Evolutionary conservation across 2,113 vertebrate species (phyloP).

Genomic region (Vidua chalybeata): DNA sequence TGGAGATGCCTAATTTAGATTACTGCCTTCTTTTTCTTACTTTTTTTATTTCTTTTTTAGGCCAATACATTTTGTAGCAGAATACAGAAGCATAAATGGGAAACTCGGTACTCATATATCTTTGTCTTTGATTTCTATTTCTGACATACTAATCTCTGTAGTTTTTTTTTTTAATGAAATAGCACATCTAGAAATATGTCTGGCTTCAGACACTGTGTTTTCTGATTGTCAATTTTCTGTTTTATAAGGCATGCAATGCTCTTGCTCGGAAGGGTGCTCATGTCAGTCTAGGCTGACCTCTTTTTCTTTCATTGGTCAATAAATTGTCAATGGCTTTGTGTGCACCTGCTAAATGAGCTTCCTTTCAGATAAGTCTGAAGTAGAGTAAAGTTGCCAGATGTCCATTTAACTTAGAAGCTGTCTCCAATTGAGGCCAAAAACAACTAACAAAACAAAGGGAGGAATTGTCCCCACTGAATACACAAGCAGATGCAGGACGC

Average conservation of each 20-base stretch:
- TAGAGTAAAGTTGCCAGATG: constrained; percentile 22
- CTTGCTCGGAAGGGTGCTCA: neutral
- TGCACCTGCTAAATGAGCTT: constrained; percentile 45
- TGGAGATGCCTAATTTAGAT: neutral
- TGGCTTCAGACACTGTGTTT: neutral
- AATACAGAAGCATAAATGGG: constrained; percentile 9
- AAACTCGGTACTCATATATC: neutral
- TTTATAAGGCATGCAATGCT: constrained; percentile 18
- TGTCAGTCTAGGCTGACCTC: neutral
- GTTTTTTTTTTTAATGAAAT: neutral
- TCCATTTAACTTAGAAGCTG: constrained; percentile 37
- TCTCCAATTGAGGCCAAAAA: constrained; percentile 15
- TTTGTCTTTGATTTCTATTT: constrained; percentile 50
- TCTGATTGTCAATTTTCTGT: constrained; percentile 4
- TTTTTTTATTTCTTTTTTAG: neutral
- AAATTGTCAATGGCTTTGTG: constrained; percentile 33
- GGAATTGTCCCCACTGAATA: neutral
- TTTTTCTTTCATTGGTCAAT: constrained; percentile 21
- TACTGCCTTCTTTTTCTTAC: neutral
- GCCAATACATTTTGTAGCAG: neutral
- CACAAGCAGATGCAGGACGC: neutral
- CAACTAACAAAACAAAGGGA: constrained; percentile 3
- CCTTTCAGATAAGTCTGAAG: constrained; percentile 35
- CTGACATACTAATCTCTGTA: neutral
- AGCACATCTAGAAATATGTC: constrained; percentile 12